A percentile compares a stretch with the other conserved stretches of the same genome.
Evolutionary conservation across 2,113 vertebrate species (phyloP).

Genomic region (Geococcyx californianus): DNA sequence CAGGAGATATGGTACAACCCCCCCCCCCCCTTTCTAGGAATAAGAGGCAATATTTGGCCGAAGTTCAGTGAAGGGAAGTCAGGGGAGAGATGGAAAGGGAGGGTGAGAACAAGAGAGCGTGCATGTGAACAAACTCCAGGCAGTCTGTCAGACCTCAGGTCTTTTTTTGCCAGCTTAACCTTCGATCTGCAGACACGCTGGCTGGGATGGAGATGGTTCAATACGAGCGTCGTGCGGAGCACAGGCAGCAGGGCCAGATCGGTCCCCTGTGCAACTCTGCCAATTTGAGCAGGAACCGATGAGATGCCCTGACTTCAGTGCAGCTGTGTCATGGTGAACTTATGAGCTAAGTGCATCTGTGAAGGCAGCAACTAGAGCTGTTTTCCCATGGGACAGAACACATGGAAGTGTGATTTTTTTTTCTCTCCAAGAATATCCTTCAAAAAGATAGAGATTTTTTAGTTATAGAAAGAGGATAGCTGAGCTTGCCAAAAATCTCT

Average conservation of each 20-base stretch:
- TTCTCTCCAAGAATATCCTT: background rate
- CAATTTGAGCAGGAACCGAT: background rate
- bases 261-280: background rate
- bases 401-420: background rate
- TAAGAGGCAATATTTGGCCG: background rate
- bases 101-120: background rate
- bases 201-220: background rate
- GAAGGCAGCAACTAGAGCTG: background rate
- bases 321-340: background rate
- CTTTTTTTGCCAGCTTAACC: background rate
- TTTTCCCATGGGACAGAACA: background rate
- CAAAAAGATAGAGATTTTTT: background rate
- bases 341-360: background rate
- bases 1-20: background rate
- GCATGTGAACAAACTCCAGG: background rate
- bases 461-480: background rate
- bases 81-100: background rate
- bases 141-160: background rate
- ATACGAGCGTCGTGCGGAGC: background rate
- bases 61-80: background rate
- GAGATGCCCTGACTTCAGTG: background rate
- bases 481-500: background rate
- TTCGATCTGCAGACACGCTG: background rate
- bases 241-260: background rate
- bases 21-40: background rate